These are phyloP conservation scores for Zeuzera pyrina DNA, from an alignment of 2,888 invertebrate genomes.

Conservation along the genomic window DNA sequence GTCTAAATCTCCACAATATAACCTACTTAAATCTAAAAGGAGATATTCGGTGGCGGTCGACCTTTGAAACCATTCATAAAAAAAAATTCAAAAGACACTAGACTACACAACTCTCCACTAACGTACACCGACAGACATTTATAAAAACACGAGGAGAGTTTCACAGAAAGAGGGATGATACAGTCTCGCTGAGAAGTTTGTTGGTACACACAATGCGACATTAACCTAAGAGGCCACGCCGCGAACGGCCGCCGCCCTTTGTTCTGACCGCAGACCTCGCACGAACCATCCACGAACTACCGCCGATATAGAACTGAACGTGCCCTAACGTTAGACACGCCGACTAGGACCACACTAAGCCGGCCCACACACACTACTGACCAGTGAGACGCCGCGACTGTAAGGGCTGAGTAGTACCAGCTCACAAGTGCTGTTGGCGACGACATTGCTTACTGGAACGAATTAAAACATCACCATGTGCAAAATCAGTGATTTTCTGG, in stretches of 20 bases:
- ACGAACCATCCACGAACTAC: constrained; percentile 22
- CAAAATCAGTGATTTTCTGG: no score
- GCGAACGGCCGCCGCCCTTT: constrained; percentile 35
- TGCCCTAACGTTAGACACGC: constrained; percentile 23
- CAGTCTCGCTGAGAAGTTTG: constrained; percentile 64
- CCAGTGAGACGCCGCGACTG: constrained; percentile 2
- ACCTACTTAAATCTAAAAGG: constrained; percentile 51
- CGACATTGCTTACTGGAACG: no score
- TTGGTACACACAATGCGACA: constrained; percentile 56
- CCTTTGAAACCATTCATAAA: constrained; percentile 25
- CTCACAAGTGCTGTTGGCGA: no score
- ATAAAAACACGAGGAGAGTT: constrained; percentile 16
- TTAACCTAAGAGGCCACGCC: constrained; percentile 43
- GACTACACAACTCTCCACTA: no score
- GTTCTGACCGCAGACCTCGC: constrained; percentile 40
- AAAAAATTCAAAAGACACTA: no score
- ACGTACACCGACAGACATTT: no score
- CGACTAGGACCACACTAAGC: constrained; percentile 2
- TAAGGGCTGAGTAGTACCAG: no score
- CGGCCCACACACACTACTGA: constrained; percentile 6
- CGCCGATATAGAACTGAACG: constrained; percentile 21
- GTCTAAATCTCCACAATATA: constrained; percentile 33
- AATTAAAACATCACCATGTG: no score
- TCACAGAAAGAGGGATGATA: no score
- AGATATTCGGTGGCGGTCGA: constrained; percentile 33